phyloP scores from a whole-genome alignment of 2,888 invertebrate genomes.

The Cryptus armator region DNA sequence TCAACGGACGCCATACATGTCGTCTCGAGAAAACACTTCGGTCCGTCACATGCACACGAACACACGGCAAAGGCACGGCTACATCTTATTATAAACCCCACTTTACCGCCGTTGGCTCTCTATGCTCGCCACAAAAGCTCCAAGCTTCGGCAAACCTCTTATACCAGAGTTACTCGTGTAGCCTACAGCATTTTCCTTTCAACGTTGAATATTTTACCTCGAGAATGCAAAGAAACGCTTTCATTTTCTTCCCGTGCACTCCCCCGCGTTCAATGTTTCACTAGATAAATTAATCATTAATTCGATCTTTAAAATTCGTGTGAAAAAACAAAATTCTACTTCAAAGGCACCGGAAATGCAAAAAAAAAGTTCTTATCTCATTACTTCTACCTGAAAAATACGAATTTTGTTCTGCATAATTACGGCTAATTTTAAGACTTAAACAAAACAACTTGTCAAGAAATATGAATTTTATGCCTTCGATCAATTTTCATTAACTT shows the following conservation, averaged over 20 bases:
- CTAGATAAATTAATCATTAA: conserved; percentile 17
- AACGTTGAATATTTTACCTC: neutral
- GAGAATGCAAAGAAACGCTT: neutral
- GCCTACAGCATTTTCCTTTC: conserved; percentile 24
- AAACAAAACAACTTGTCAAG: neutral
- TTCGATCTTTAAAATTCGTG: neutral
- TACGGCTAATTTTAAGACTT: neutral
- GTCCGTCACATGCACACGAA: neutral
- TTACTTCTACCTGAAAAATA: neutral
- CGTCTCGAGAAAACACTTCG: neutral
- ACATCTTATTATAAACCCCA: neutral
- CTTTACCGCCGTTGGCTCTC: conserved; percentile 4
- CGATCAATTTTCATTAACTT: too few relatives aligned
- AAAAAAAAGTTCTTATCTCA: neutral
- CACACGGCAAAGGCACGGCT: neutral
- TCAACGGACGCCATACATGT: conserved; percentile 44
- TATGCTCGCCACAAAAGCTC: conserved; percentile 12
- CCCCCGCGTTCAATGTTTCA: neutral
- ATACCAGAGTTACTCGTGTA: neutral
- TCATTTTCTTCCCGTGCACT: neutral
- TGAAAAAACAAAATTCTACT: neutral
- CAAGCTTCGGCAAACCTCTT: neutral
- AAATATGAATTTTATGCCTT: too few relatives aligned
- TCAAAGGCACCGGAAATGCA: neutral
- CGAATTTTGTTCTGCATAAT: neutral